Conservation (phyloP, 2,888 invertebrate species). For the Cartodere bifasciata region DNA sequence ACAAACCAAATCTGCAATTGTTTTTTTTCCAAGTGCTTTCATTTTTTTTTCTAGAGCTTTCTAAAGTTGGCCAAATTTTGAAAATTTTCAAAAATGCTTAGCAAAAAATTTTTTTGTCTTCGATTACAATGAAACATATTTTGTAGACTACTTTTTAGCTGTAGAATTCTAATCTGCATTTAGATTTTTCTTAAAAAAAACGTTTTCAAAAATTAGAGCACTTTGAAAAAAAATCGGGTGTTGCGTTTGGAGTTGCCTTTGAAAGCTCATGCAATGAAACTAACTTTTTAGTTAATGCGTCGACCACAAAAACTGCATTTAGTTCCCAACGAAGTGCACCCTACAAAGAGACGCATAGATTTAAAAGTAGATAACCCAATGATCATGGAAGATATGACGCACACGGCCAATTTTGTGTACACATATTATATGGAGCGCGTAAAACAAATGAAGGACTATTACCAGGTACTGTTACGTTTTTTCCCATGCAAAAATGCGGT, state of each 20-base stretch:
- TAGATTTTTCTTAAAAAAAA: too few relatives aligned
- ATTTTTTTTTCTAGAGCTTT: too few relatives aligned
- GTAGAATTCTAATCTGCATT: too few relatives aligned
- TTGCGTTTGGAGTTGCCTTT: not conserved
- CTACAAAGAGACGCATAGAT: conserved; percentile 47
- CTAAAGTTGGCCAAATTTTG: too few relatives aligned
- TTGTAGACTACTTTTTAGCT: too few relatives aligned
- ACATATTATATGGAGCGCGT: conserved; percentile 77
- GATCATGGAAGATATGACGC: conserved; percentile 74
- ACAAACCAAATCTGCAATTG: too few relatives aligned
- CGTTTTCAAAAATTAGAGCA: too few relatives aligned
- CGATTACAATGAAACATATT: too few relatives aligned
- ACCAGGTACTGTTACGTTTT: conserved; percentile 26
- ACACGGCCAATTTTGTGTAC: conserved; percentile 92
- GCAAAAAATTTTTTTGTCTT: too few relatives aligned
- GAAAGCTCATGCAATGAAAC: not conserved
- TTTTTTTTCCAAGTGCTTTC: too few relatives aligned
- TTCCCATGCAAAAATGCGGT: conserved; percentile 4
- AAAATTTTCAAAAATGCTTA: too few relatives aligned
- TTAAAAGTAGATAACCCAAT: conserved; percentile 39
- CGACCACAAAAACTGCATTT: conserved; percentile 71
- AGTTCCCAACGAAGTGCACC: conserved; percentile 68
- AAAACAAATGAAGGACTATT: conserved; percentile 44
- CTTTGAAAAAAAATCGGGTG: too few relatives aligned
- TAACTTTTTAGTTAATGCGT: conserved; percentile 47